These are phyloP conservation scores for Otus scops DNA, from an alignment of 2,797 vertebrate genomes.

Conservation along the genomic window DNA sequence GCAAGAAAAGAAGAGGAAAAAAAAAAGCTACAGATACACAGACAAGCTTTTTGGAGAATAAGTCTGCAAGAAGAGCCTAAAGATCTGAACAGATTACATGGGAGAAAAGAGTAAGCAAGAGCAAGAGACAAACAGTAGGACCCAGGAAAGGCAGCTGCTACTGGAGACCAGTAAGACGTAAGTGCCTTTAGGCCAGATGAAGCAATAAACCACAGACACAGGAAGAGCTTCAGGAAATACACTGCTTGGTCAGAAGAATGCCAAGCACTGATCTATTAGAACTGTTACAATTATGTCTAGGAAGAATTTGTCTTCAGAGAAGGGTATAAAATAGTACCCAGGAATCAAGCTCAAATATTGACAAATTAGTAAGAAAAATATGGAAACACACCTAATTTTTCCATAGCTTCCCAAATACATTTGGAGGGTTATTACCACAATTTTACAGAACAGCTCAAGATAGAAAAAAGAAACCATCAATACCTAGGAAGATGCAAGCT, in stretches of 20 bases:
- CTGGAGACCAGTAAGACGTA: not conserved
- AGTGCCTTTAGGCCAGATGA: not conserved
- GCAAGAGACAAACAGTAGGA: not conserved
- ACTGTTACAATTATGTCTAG: not conserved
- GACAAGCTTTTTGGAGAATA: not conserved
- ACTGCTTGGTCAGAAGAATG: not conserved
- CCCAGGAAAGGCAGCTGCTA: not conserved
- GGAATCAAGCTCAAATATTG: not conserved
- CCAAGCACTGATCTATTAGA: not conserved
- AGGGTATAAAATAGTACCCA: not conserved
- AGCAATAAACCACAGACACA: not conserved
- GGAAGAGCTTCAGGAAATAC: not conserved
- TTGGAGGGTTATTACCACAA: rapidly evolving
- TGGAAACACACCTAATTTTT: not conserved
- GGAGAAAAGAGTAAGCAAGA: not conserved
- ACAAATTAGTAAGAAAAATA: not conserved
- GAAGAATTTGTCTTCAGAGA: not conserved
- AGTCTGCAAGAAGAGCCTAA: not conserved
- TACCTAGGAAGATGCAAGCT: not conserved
- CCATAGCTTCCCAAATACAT: not conserved
- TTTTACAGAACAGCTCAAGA: not conserved
- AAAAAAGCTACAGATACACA: not conserved
- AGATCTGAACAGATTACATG: not conserved
- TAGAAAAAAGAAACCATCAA: not conserved
- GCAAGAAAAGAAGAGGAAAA: not conserved